A percentile compares a stretch with the other conserved stretches of the same genome.
Conservation (phyloP, 2,888 invertebrate species). For the Lasius fuliginosus region DNA sequence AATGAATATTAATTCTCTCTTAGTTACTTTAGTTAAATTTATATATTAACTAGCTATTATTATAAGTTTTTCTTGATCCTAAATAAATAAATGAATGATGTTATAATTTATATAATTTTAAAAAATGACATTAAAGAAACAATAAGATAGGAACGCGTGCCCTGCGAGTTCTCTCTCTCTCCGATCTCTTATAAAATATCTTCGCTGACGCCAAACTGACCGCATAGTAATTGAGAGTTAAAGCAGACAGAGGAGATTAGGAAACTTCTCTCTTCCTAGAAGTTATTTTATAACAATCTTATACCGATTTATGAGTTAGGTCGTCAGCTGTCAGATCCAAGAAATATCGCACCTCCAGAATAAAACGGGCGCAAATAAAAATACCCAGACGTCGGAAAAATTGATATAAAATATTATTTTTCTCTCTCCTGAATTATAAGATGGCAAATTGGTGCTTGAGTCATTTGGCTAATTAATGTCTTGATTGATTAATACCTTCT, state of each 20-base stretch:
- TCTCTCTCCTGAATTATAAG: slow-evolving; percentile 9
- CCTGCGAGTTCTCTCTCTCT: neutral
- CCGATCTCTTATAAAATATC: slow-evolving; percentile 6
- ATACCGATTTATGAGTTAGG: slow-evolving; percentile 5
- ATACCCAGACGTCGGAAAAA: neutral
- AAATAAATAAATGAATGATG: neutral
- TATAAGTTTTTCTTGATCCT: neutral
- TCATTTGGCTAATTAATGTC: slow-evolving; percentile 14
- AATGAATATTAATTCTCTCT: neutral
- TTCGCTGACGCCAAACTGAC: slow-evolving; percentile 10
- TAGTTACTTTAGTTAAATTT: neutral
- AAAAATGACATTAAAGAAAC: neutral
- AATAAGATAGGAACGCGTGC: neutral
- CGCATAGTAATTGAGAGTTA: neutral
- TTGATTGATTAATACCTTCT: slow-evolving; percentile 46
- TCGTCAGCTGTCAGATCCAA: slow-evolving; percentile 21
- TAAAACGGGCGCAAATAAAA: neutral
- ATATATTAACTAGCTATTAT: neutral
- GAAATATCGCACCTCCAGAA: neutral
- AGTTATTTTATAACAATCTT: slow-evolving; percentile 44
- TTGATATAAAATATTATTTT: neutral
- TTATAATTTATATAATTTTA: neutral
- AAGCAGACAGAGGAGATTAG: slow-evolving; percentile 7
- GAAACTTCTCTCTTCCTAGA: slow-evolving; percentile 8
- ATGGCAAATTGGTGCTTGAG: slow-evolving; percentile 8